These are phyloP conservation scores for Athene cunicularia DNA, from an alignment of 2,113 vertebrate species.

Conservation along the genomic window DNA sequence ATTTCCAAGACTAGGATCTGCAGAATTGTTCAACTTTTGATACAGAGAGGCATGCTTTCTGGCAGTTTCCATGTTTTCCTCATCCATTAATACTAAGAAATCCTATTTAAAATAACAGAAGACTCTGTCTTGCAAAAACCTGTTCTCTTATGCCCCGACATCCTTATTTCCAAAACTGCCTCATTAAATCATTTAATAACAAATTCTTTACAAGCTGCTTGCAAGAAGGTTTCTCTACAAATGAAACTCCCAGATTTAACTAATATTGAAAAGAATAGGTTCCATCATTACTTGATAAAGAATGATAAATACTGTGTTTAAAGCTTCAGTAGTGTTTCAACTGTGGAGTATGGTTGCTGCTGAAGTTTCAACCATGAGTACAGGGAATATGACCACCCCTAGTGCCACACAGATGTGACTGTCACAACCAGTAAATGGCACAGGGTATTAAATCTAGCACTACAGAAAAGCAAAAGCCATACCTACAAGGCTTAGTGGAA, in stretches of 20 bases:
- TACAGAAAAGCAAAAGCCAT: not conserved
- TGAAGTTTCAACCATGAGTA: not conserved
- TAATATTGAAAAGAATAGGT: not conserved
- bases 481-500: not conserved
- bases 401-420: not conserved
- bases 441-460: not conserved
- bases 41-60: not conserved
- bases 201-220: not conserved
- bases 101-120: not conserved
- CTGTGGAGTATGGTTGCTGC: not conserved
- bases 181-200: not conserved
- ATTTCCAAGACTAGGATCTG: not conserved
- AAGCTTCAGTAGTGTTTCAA: not conserved
- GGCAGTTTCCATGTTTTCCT: not conserved
- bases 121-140: not conserved
- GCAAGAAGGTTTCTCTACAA: not conserved
- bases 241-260: not conserved
- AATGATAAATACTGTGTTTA: not conserved
- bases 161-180: not conserved
- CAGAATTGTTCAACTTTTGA: not conserved
- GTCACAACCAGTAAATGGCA: not conserved
- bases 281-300: not conserved
- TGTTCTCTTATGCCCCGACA: not conserved
- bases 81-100: not conserved
- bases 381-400: too few species aligned